These are phyloP conservation scores for Psephotus haematonotus DNA, from an alignment of 2,113 vertebrate genomes.

Conservation along the genomic window DNA sequence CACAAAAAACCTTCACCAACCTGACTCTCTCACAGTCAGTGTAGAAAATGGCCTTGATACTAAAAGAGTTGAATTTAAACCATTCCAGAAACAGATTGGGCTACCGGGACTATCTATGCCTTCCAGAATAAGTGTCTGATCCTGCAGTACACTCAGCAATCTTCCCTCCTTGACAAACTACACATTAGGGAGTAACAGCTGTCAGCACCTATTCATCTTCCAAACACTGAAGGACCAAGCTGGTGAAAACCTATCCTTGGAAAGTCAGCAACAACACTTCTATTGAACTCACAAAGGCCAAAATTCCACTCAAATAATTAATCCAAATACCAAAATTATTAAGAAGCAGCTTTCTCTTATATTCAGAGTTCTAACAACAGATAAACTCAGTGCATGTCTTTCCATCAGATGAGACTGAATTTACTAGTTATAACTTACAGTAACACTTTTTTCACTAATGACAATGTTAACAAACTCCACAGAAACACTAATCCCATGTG, in stretches of 20 bases:
- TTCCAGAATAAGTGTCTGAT: neutral
- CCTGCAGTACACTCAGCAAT: neutral
- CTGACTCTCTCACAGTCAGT: neutral
- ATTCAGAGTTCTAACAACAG: neutral
- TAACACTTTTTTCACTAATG: neutral
- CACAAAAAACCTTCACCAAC: neutral
- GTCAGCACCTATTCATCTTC: neutral
- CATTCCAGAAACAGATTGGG: neutral
- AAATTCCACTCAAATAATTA: neutral
- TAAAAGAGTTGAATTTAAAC: neutral
- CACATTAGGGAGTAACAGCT: neutral
- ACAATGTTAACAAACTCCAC: neutral
- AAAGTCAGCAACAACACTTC: neutral
- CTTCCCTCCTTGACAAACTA: neutral
- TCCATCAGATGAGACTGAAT: neutral
- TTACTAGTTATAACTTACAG: neutral
- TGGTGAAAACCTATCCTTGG: neutral
- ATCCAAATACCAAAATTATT: neutral
- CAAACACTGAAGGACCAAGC: neutral
- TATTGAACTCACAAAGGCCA: neutral
- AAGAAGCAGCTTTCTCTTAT: neutral
- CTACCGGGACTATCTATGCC: fast-evolving
- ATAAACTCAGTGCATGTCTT: neutral
- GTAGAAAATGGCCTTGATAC: neutral
- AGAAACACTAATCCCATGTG: neutral